These are phyloP conservation scores for Eublepharis macularius DNA, from an alignment of 2,113 vertebrate species.

Conservation along the genomic window DNA sequence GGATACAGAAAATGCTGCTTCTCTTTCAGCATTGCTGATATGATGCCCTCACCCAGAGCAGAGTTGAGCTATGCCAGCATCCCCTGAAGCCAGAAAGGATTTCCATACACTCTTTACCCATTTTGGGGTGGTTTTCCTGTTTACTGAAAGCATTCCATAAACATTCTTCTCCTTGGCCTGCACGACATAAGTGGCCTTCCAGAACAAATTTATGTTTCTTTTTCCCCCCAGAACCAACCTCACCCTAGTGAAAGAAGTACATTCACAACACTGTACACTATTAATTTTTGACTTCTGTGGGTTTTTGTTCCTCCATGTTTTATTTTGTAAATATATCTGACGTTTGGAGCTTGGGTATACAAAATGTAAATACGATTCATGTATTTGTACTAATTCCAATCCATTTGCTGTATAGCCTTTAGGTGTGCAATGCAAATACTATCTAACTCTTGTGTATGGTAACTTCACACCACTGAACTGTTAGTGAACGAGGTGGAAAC, in stretches of 20 bases:
- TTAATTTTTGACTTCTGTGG: constrained; percentile 88
- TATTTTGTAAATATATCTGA: constrained; percentile 99
- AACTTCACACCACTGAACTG: constrained; percentile 94
- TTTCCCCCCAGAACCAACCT: constrained; percentile 59
- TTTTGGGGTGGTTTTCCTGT: constrained; percentile 33
- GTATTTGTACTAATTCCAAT: constrained; percentile 99
- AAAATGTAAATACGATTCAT: constrained; percentile 99
- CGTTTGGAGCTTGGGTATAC: constrained; percentile 96
- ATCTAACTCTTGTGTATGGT: constrained; percentile 94
- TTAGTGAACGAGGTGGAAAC: constrained; percentile 92
- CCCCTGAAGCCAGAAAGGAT: background rate
- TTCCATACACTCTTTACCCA: background rate
- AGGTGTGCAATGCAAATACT: constrained; percentile 96
- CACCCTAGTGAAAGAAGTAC: constrained; percentile 76
- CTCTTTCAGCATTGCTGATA: background rate
- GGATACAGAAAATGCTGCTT: constrained; percentile 8
- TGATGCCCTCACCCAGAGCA: constrained; percentile 14
- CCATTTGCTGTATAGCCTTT: constrained; percentile 98
- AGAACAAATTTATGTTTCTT: constrained; percentile 70
- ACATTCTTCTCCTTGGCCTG: constrained; percentile 30
- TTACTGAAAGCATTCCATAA: constrained; percentile 15
- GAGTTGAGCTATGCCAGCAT: background rate
- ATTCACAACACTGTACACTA: constrained; percentile 91
- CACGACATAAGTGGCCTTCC: constrained; percentile 77
- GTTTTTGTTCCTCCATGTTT: constrained; percentile 80